Evolutionary conservation across 2,888 invertebrate species (phyloP).

Genomic region (Caenorhabditis sp.): DNA sequence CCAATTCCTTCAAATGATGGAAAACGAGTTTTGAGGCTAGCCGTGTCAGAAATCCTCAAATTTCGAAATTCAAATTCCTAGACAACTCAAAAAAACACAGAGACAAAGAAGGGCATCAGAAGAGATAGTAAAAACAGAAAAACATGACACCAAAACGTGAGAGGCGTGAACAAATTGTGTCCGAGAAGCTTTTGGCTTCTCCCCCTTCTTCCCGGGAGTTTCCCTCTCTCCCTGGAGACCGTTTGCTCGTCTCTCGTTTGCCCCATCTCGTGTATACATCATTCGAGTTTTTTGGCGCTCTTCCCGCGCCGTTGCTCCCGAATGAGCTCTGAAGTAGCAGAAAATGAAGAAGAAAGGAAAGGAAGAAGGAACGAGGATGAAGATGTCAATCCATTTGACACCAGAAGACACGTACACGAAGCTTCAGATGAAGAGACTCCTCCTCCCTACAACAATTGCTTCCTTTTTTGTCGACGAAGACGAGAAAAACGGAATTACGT

Average conservation of each 20-base stretch:
- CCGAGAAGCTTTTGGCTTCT: conserved; percentile 34
- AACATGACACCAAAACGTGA: conserved; percentile 52
- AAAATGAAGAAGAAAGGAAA: conserved; percentile 23
- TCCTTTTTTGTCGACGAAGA: conserved; percentile 43
- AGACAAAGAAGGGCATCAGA: conserved; percentile 11
- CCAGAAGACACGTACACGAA: conserved; percentile 39
- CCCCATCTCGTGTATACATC: conserved; percentile 59
- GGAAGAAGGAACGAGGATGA: conserved; percentile 15
- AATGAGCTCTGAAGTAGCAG: conserved; percentile 25
- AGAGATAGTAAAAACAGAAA: conserved; percentile 42
- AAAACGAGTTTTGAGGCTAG: too few relatives aligned
- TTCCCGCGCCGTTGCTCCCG: conserved; percentile 10
- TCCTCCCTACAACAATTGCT: conserved; percentile 28
- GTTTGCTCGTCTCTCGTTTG: conserved; percentile 35
- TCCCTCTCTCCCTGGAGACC: conserved; percentile 57
- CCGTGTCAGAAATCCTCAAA: too few relatives aligned
- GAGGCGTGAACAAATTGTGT: conserved; percentile 60
- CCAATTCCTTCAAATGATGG: too few relatives aligned
- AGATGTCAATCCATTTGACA: conserved; percentile 48
- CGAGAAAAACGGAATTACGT: conserved; percentile 58
- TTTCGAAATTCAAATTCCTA: not conserved
- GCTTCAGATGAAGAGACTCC: conserved; percentile 46
- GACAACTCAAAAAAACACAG: not conserved
- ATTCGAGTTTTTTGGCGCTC: conserved; percentile 58
- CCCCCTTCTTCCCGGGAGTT: conserved; percentile 30